phyloP scores from a whole-genome alignment of 92 coral and sea anemone genomes.

The Heteractis magnifica region DNA sequence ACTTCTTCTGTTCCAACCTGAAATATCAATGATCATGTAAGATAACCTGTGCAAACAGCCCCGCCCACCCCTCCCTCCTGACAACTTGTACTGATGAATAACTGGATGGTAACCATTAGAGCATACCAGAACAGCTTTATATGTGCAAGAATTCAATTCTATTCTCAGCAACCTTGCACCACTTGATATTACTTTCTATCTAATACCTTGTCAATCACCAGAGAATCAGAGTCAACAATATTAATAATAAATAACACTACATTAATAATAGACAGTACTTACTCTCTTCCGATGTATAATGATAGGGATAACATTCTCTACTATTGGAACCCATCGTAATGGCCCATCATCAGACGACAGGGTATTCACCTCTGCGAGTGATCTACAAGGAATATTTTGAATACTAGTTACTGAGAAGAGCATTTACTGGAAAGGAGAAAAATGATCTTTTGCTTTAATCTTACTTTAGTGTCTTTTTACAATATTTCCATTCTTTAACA shows the following conservation, averaged over 20 bases:
- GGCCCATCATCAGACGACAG: conserved; percentile 87
- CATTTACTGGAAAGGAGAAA: no score
- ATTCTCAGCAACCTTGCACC: no score
- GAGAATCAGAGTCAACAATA: no score
- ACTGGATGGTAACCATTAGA: neutral
- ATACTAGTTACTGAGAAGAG: neutral
- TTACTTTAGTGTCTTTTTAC: no score
- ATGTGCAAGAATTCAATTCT: no score
- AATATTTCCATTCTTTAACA: no score
- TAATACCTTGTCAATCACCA: no score
- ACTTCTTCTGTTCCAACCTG: conserved; percentile 78
- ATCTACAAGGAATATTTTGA: conserved; percentile 34
- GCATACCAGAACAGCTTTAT: no score
- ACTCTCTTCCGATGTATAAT: conserved; percentile 78
- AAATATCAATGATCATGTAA: neutral
- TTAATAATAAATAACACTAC: no score
- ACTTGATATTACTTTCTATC: no score
- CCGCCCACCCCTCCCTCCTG: neutral
- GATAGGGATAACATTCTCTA: conserved; percentile 88
- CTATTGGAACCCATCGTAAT: conserved; percentile 90
- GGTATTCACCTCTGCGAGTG: conserved; percentile 91
- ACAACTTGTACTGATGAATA: neutral
- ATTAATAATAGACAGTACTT: neutral
- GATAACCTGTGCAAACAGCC: neutral
- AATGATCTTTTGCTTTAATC: no score